A percentile compares a stretch with the other conserved stretches of the same genome.
phyloP scores from a whole-genome alignment of 1,140 invertebrate species.

The Zaprionus kolodkinae region DNA sequence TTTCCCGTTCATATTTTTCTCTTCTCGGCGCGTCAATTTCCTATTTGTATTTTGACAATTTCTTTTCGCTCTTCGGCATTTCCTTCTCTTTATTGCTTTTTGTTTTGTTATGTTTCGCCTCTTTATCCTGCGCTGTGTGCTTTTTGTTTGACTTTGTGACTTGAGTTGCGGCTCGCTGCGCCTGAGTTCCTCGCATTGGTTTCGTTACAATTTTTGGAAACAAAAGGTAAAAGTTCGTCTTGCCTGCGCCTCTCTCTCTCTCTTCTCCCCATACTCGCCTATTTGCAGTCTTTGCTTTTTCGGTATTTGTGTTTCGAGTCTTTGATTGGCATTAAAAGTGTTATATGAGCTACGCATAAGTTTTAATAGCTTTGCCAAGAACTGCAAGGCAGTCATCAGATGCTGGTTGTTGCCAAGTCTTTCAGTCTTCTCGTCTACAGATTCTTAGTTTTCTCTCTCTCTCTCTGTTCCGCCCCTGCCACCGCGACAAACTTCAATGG shows the following conservation, averaged over 20 bases:
- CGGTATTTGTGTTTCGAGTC: constrained; percentile 53
- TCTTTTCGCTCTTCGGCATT: constrained; percentile 72
- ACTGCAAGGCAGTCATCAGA: constrained; percentile 36
- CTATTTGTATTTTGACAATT: constrained; percentile 79
- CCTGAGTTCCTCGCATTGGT: background rate
- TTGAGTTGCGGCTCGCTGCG: constrained; percentile 24
- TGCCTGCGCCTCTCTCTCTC: constrained; percentile 8
- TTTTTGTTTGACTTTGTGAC: constrained; percentile 72
- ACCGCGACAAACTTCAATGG: constrained; percentile 27
- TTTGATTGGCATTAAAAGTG: constrained; percentile 78
- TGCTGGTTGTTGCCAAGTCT: background rate
- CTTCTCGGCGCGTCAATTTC: constrained; percentile 69
- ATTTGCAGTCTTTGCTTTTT: constrained; percentile 9
- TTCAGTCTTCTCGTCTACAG: background rate
- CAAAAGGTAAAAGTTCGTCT: constrained; percentile 30
- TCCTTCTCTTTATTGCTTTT: constrained; percentile 72
- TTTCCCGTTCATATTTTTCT: constrained; percentile 58
- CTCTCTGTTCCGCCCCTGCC: background rate
- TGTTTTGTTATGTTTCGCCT: constrained; percentile 33
- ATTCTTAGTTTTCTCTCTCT: constrained; percentile 4
- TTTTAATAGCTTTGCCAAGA: constrained; percentile 67
- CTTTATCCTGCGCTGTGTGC: constrained; percentile 56
- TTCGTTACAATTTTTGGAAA: constrained; percentile 42
- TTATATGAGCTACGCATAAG: constrained; percentile 73
- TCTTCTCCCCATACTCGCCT: constrained; percentile 9